Evolutionary conservation across 1,140 invertebrate species (phyloP).

Genomic region (Gonioctena quinquepunctata): DNA sequence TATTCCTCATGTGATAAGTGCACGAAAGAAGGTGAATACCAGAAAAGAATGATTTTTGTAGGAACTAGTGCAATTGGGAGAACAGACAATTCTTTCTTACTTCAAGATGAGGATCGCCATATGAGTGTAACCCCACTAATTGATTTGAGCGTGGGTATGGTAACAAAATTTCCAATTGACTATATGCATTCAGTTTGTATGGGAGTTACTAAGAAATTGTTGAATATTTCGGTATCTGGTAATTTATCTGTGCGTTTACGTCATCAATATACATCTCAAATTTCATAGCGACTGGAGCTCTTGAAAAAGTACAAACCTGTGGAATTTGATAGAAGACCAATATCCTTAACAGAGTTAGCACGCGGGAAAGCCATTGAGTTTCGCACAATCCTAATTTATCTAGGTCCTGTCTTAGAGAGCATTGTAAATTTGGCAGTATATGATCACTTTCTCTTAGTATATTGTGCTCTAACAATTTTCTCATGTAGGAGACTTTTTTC

Average conservation of each 20-base stretch:
- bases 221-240: slow-evolving; percentile 41
- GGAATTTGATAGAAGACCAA: slow-evolving; percentile 37
- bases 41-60: slow-evolving; percentile 36
- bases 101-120: slow-evolving; percentile 50
- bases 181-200: slow-evolving; percentile 56
- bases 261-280: not conserved
- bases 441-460: slow-evolving; percentile 54
- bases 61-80: slow-evolving; percentile 27
- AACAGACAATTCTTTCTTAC: slow-evolving; percentile 39
- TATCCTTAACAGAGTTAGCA: slow-evolving; percentile 20
- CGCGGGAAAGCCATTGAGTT: slow-evolving; percentile 59
- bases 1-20: slow-evolving; percentile 8
- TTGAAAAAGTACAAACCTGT: slow-evolving; percentile 11
- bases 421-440: slow-evolving; percentile 47
- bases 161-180: slow-evolving; percentile 50
- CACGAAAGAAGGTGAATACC: slow-evolving; percentile 31
- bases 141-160: slow-evolving; percentile 43
- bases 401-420: slow-evolving; percentile 51
- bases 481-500: slow-evolving; percentile 24
- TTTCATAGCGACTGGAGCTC: slow-evolving; percentile 3
- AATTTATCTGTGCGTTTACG: slow-evolving; percentile 13
- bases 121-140: slow-evolving; percentile 38
- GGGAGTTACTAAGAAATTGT: slow-evolving; percentile 52
- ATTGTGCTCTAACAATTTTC: slow-evolving; percentile 49
- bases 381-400: slow-evolving; percentile 57